phyloP scores from a whole-genome alignment of 92 coral and sea anemone genomes.

The Epizoanthus rinbou region DNA sequence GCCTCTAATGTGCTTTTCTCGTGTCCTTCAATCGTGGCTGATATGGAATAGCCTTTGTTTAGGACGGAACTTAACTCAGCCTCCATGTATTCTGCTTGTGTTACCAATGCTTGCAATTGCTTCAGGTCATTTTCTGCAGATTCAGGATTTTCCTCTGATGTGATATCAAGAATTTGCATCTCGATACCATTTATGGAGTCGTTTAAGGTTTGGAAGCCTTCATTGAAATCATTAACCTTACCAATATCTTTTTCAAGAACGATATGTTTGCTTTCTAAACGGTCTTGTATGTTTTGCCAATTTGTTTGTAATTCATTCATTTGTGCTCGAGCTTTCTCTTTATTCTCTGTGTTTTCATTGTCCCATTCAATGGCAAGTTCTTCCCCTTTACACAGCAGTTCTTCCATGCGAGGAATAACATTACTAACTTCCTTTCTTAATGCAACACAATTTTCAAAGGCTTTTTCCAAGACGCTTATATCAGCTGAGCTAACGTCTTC shows the following conservation, averaged over 20 bases:
- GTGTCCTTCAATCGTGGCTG: constrained; percentile 8
- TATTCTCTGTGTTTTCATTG: constrained; percentile 39
- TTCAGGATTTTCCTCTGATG: constrained; percentile 38
- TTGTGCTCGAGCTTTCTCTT: constrained; percentile 39
- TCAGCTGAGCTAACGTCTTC: constrained; percentile 38
- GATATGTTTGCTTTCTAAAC: constrained; percentile 12
- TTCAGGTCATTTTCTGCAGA: constrained; percentile 33
- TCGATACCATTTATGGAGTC: constrained; percentile 15
- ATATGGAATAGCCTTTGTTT: constrained; percentile 33
- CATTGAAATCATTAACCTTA: constrained; percentile 33
- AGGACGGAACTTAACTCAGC: constrained; percentile 8
- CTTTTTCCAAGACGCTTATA: constrained; percentile 47
- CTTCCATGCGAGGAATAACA: constrained; percentile 57
- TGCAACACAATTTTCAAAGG: constrained; percentile 45
- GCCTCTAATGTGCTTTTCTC: constrained; percentile 34
- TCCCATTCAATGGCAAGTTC: constrained; percentile 59
- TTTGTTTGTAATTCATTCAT: constrained; percentile 27
- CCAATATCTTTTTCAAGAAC: constrained; percentile 29
- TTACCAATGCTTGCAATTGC: constrained; percentile 12
- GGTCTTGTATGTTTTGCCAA: constrained; percentile 9
- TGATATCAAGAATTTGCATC: neutral
- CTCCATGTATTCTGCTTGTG: constrained; percentile 26
- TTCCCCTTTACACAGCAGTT: constrained; percentile 52
- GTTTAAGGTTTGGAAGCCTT: constrained; percentile 12
- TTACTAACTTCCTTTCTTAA: constrained; percentile 46